Conservation (phyloP, 2,113 vertebrate genomes). For the Hippolais icterina region DNA sequence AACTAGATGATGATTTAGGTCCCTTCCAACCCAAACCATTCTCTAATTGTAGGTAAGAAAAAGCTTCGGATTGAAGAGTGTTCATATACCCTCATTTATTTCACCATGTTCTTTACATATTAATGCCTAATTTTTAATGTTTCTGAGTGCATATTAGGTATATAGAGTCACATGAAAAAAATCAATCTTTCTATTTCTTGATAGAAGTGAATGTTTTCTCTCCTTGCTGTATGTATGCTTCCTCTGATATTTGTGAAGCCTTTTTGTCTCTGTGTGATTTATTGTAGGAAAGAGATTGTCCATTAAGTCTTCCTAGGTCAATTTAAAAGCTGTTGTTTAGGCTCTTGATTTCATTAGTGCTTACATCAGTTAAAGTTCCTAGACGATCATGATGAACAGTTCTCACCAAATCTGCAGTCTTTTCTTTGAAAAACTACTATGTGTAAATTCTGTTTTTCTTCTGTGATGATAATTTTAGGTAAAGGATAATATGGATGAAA, state of each 20-base stretch:
- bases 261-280: constrained; percentile 11
- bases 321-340: constrained; percentile 43
- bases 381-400: constrained; percentile 16
- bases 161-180: neutral
- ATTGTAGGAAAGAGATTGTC: neutral
- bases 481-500: constrained; percentile 12
- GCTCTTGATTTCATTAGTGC: constrained; percentile 38
- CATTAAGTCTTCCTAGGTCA: constrained; percentile 13
- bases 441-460: neutral
- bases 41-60: neutral
- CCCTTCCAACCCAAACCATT: neutral
- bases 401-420: neutral
- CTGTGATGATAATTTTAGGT: neutral
- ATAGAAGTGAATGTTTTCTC: neutral
- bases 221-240: neutral
- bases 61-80: neutral
- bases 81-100: neutral
- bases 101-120: neutral
- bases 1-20: neutral
- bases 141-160: neutral
- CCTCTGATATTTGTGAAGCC: neutral
- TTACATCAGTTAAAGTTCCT: constrained; percentile 44
- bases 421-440: constrained; percentile 23
- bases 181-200: neutral
- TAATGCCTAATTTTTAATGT: neutral